Percentiles rank a stretch among this genome's conserved stretches.
phyloP scores from a whole-genome alignment of 2,888 invertebrate genomes.

The Dicroscelio sp. region DNA sequence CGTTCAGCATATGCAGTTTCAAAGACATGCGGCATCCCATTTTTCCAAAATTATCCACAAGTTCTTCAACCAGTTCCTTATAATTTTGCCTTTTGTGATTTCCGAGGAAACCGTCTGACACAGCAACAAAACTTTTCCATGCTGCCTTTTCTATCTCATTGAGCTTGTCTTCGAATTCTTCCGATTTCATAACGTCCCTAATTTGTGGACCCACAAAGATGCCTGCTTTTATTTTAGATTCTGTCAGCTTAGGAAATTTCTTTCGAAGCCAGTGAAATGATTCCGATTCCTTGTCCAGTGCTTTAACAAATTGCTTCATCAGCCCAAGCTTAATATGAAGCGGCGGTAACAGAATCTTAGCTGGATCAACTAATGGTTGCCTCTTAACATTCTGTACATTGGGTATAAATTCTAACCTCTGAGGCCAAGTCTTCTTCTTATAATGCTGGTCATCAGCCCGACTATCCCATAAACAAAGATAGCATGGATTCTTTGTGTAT shows the following conservation, averaged over 20 bases:
- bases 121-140: conserved; percentile 71
- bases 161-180: conserved; percentile 76
- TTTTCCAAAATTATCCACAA: conserved; percentile 70
- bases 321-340: conserved; percentile 79
- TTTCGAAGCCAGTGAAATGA: conserved; percentile 64
- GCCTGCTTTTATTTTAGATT: conserved; percentile 86
- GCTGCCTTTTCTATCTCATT: conserved; percentile 63
- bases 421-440: neutral
- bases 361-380: conserved; percentile 84
- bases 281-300: conserved; percentile 55
- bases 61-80: conserved; percentile 80
- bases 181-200: conserved; percentile 76
- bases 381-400: conserved; percentile 74
- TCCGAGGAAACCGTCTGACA: conserved; percentile 78
- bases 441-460: neutral
- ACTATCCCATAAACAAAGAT: conserved; percentile 51
- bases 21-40: conserved; percentile 84
- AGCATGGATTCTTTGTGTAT: conserved; percentile 12
- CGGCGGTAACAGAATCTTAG: conserved; percentile 85
- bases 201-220: conserved; percentile 86
- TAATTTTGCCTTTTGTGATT: no score
- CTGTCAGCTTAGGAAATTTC: conserved; percentile 71
- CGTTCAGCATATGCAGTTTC: conserved; percentile 87
- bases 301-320: conserved; percentile 85
- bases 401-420: conserved; percentile 3